A percentile compares a stretch with the other conserved stretches of the same genome.
Conservation (phyloP, 2,888 invertebrate species). For the Phanerotoma sp. region DNA sequence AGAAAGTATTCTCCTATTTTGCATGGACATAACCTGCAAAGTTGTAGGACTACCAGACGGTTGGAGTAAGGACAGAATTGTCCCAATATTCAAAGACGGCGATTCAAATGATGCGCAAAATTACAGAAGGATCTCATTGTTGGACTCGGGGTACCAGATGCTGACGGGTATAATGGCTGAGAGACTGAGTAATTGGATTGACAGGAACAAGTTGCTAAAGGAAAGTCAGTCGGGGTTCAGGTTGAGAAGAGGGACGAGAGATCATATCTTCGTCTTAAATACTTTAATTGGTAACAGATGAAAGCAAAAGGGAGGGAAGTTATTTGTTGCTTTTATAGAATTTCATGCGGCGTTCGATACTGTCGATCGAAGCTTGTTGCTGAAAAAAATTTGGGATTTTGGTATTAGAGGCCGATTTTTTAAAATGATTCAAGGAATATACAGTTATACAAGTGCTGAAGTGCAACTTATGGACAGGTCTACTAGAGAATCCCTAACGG, state of each 20-base stretch:
- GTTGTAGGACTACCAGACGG: background rate
- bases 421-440: background rate
- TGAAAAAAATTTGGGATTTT: background rate
- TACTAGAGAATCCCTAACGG: background rate
- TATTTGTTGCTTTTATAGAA: too few relatives aligned
- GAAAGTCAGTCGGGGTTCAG: conserved; percentile 7
- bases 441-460: background rate
- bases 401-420: too few relatives aligned
- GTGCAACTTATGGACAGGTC: background rate
- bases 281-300: background rate
- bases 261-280: background rate
- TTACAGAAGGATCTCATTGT: conserved; percentile 14
- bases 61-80: conserved; percentile 1
- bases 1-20: background rate
- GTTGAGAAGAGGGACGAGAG: too few relatives aligned
- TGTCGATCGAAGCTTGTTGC: background rate
- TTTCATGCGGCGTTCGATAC: too few relatives aligned
- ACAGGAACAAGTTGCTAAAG: background rate
- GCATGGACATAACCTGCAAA: background rate
- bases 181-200: background rate
- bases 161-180: conserved; percentile 1
- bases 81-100: too few relatives aligned
- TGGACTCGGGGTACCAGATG: conserved; percentile 14
- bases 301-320: background rate
- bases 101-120: conserved; percentile 3